Base-by-base conservation (phyloP, 2,797 vertebrate genomes). In the Neostethus bicornis region DNA sequence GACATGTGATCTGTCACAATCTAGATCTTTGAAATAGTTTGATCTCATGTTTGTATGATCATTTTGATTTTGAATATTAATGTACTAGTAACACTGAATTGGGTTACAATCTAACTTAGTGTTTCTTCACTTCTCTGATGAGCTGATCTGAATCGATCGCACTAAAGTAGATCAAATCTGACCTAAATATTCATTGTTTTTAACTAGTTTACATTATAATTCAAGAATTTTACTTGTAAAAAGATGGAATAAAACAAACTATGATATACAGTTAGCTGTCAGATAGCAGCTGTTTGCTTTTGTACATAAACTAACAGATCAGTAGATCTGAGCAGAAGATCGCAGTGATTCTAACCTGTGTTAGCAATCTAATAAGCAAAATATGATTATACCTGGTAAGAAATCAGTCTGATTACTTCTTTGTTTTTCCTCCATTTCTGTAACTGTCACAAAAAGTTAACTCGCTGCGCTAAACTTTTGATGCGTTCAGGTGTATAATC, bases 341-440 rank as follows among this genome's bases (percentile, higher is more conserved):
- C 5, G 35, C 17, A 25, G 9, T 12, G 28, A 5, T 21, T 25
- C 1, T 20, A 23, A 2, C 10, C 2, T 2, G 0, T 24, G 0
- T 8, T 1, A 0, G 2, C 6, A 2, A 16, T 8, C 19, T 2
- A 51, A 11, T 1, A 47, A n/a, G 20, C 23, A 0, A 4, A 12
- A 13, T 25, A 19, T 0, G 11, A 1, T 4, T 7, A 2, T 86
- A 90, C 88, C 88, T 79, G 78, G 81, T 2, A 72, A n/a, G 57
- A 81, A 81, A 7, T 0, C 25, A 1, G 14, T 25, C 5, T 72
- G 68, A 39, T 32, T 1, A 4, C 8, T 37, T 47, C 13, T 48
- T 34, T 46, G 29, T 57, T 84, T 56, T 42, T 70, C 73, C 57
- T 88, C 88, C 89, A 89, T 90, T 34, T 2, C 20, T 24, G 49